A percentile compares a stretch with the other conserved stretches of the same genome.
phyloP scores from a whole-genome alignment of 2,113 vertebrate species.

The Mormyrus iriodes region DNA sequence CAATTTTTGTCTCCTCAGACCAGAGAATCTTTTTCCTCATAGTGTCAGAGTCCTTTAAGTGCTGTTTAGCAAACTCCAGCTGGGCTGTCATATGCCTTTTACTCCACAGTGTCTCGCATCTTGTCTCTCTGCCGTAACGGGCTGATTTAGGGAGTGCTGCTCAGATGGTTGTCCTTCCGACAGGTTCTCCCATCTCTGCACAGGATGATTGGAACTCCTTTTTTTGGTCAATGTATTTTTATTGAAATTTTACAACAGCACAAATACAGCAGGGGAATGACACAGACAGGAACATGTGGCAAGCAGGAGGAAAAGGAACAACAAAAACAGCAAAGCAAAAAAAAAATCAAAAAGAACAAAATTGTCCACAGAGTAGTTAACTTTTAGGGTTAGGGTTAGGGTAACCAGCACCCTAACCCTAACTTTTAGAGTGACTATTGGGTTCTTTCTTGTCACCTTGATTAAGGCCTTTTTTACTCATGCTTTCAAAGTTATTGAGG shows the following conservation, averaged over 20 bases:
- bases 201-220: not conserved
- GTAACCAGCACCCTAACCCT: no score
- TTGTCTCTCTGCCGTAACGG: not conserved
- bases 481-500: not conserved
- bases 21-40: not conserved
- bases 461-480: not conserved
- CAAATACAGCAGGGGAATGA: not conserved
- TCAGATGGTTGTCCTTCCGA: not conserved
- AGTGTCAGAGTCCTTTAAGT: not conserved
- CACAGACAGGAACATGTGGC: not conserved
- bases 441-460: not conserved
- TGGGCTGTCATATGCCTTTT: not conserved
- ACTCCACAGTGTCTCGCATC: not conserved
- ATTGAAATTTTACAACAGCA: not conserved
- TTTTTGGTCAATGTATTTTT: not conserved
- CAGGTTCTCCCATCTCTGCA: not conserved
- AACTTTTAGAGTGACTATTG: not conserved
- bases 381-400: not conserved
- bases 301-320: not conserved
- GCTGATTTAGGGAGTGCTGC: not conserved
- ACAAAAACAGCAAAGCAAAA: not conserved
- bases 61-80: not conserved
- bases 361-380: not conserved
- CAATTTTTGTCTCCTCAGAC: not conserved
- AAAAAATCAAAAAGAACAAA: not conserved